Base-by-base conservation (phyloP, 2,113 vertebrate species). In the Micromys minutus region DNA sequence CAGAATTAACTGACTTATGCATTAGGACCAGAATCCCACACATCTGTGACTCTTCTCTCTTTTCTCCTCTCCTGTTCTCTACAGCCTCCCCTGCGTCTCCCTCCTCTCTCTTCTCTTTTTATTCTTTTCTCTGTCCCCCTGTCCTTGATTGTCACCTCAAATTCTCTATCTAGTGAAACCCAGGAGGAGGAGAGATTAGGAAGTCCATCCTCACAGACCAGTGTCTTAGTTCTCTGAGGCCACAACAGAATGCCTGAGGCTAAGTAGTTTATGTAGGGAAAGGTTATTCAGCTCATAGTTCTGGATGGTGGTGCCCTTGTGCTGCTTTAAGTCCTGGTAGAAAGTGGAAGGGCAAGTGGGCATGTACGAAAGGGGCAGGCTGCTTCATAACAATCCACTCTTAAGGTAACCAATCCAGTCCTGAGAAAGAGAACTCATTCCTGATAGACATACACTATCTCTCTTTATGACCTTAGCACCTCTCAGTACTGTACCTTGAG, bases 61-160 rank as follows among this genome's bases (percentile, higher is more conserved):
- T 3, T 11, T 31, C 63, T 34, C 11, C 63, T 31, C 63, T 7
- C 5, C 69, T 50, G 34, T 10, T 21, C 36, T 9, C 17, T 8
- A n/a, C n/a, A n/a, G n/a, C 9, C 63, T 31, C 63, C 2, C 5
- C 69, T n/a, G n/a, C n/a, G n/a, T 47, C 39, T 15, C 29, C 17
- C 36, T 3, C 67, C 1, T 1, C 12, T 1, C 67, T 36, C 5
- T 10, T 2, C 13, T 8, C 6, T 3, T 63, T 26, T 11, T 12
- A 1, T 65, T 12, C 29, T 34, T 3, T 69, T 65, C 47, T 93
- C 75, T 67, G 42, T 34, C 67, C 36, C 24, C 17, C 55, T 91
- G 69, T 31, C 89, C 50, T 63, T 55, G 29, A 59, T 17, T 45
- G 11, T 39, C n/a, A 19, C 67, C 67, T 87, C 76, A 2, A n/a